Evolutionary conservation across 2,797 vertebrate species (phyloP).

Genomic region (Phrynocephalus vlangalii): DNA sequence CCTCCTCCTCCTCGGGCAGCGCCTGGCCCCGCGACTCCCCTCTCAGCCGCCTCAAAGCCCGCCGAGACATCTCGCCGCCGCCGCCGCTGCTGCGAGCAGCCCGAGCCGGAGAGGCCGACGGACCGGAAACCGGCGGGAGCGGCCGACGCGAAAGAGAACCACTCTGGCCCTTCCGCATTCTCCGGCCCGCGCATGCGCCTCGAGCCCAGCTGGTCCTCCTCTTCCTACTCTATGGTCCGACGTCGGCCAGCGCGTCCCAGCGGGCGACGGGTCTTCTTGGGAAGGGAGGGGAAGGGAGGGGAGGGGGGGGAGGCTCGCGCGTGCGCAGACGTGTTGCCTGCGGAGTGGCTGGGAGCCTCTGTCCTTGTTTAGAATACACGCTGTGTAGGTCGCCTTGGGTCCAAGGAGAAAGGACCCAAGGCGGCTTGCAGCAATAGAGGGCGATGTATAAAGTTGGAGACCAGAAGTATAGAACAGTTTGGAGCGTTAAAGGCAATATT

Average conservation of each 20-base stretch:
- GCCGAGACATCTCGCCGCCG: conserved; percentile 84
- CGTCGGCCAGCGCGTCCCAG: background rate
- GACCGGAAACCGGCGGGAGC: background rate
- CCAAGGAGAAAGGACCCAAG: too few relatives aligned
- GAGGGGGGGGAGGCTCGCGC: background rate
- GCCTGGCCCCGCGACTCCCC: conserved; percentile 93
- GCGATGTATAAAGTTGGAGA: too few relatives aligned
- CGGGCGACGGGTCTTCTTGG: background rate
- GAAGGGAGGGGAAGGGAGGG: background rate
- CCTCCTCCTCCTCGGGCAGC: conserved; percentile 69
- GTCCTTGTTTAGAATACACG: too few relatives aligned
- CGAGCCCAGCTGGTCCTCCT: background rate
- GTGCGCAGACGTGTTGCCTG: background rate
- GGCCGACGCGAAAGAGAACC: conserved; percentile 11
- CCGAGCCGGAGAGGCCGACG: background rate
- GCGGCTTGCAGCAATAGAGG: too few relatives aligned
- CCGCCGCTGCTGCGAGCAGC: background rate
- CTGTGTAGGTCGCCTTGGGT: too few relatives aligned
- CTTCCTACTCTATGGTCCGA: background rate
- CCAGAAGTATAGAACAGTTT: too few relatives aligned
- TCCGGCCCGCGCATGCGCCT: background rate
- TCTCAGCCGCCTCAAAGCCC: conserved; percentile 88
- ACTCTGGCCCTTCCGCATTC: background rate
- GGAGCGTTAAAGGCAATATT: too few relatives aligned
- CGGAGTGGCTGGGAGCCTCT: too few relatives aligned